These are phyloP conservation scores for Pollenia griseotomentosa DNA, from an alignment of 2,888 invertebrate species.

Conservation along the genomic window DNA sequence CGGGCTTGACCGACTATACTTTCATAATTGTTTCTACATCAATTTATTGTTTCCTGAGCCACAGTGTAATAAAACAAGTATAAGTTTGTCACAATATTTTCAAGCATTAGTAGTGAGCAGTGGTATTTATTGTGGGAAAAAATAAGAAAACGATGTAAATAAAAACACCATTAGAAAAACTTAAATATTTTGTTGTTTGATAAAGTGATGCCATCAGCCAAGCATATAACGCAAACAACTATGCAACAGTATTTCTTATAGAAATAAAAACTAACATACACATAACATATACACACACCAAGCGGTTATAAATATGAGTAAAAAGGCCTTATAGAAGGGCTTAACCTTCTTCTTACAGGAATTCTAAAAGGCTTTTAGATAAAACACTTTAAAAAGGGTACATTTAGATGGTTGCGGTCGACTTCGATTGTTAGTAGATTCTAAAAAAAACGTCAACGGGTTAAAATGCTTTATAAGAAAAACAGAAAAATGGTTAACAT, in stretches of 20 bases:
- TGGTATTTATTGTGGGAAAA: not conserved
- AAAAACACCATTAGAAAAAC: conserved; percentile 48
- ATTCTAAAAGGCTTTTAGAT: no score
- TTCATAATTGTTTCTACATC: no score
- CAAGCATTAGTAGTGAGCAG: not conserved
- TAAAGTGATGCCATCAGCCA: conserved; percentile 51
- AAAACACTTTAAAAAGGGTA: no score
- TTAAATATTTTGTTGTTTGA: conserved; percentile 46
- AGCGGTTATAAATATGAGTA: not conserved
- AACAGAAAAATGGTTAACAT: no score
- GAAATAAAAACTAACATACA: not conserved
- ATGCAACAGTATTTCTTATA: conserved; percentile 59
- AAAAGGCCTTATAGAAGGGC: not conserved
- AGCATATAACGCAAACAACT: conserved; percentile 32
- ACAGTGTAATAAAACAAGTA: not conserved
- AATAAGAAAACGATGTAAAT: not conserved
- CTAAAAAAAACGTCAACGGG: no score
- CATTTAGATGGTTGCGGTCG: no score
- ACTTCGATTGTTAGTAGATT: no score
- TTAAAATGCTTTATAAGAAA: no score
- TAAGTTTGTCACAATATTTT: conserved; percentile 52
- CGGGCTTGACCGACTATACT: no score
- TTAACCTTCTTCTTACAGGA: no score
- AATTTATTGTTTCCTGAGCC: not conserved
- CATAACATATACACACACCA: not conserved